phyloP scores from a whole-genome alignment of 2,113 vertebrate genomes.

The Isichthys henryi region DNA sequence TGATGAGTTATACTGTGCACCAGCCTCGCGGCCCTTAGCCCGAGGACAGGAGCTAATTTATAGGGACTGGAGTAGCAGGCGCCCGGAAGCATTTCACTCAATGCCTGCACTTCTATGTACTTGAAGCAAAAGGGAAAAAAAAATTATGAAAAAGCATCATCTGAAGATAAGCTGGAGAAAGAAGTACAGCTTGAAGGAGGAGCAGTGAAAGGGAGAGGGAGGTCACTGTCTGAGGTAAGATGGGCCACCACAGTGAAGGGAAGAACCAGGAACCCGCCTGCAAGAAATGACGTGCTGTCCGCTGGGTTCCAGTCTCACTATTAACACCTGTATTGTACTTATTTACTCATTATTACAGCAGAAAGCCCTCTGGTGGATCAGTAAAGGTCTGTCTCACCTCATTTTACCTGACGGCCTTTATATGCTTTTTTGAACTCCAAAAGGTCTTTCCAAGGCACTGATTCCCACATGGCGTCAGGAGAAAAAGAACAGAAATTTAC shows the following conservation, averaged over 20 bases:
- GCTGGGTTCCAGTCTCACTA: not conserved
- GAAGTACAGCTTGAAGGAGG: not conserved
- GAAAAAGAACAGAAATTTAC: not conserved
- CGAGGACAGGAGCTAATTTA: constrained; percentile 24
- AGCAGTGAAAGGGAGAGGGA: not conserved
- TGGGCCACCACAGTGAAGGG: not conserved
- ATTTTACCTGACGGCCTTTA: not conserved
- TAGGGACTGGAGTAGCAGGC: constrained; percentile 14
- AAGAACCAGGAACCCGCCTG: not conserved
- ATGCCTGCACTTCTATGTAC: not conserved
- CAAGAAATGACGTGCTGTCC: not conserved
- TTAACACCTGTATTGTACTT: not conserved
- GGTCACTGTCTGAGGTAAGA: not conserved
- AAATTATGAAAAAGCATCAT: not conserved
- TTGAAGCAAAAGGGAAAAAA: not conserved
- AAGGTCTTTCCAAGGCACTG: not conserved
- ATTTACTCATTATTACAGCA: not conserved
- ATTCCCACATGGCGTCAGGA: not conserved
- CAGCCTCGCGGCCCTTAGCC: constrained; percentile 8
- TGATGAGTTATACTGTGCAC: constrained; percentile 25
- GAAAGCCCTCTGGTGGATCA: not conserved
- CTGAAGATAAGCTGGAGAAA: not conserved
- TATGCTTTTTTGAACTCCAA: not conserved
- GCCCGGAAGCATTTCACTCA: constrained; percentile 19
- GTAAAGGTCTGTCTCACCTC: not conserved